Evolutionary conservation across 2,113 vertebrate genomes (phyloP).

Genomic region (Periophthalmodon schlosseri): DNA sequence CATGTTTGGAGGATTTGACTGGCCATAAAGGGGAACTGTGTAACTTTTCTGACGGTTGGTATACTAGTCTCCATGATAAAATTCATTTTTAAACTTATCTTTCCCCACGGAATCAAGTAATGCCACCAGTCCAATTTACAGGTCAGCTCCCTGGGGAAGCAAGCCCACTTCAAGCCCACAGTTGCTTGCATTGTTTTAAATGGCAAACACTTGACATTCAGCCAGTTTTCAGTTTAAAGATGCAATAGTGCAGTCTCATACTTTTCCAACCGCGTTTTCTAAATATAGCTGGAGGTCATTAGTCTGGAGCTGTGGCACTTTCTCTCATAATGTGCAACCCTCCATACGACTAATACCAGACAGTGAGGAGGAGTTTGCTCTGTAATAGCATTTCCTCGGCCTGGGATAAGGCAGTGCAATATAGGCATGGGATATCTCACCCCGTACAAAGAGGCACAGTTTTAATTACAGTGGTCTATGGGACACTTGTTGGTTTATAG

Average conservation of each 20-base stretch:
- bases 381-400: background rate
- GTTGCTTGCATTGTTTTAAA: background rate
- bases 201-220: background rate
- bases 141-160: no score
- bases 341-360: background rate
- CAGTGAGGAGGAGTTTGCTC: background rate
- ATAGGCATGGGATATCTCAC: background rate
- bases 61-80: no score
- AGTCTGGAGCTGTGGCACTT: background rate
- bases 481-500: no score
- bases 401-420: background rate
- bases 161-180: background rate
- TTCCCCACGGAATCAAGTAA: no score
- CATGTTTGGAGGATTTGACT: no score
- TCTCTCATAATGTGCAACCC: background rate
- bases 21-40: no score
- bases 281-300: constrained; percentile 4
- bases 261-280: background rate
- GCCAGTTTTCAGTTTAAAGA: background rate
- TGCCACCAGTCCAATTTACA: no score
- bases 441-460: background rate
- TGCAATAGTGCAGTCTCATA: background rate
- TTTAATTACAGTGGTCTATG: background rate
- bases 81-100: no score
- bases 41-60: no score